Evolutionary conservation across 53 echinoderm and acorn worm species (phyloP).

Genomic region (Antedon mediterranea): DNA sequence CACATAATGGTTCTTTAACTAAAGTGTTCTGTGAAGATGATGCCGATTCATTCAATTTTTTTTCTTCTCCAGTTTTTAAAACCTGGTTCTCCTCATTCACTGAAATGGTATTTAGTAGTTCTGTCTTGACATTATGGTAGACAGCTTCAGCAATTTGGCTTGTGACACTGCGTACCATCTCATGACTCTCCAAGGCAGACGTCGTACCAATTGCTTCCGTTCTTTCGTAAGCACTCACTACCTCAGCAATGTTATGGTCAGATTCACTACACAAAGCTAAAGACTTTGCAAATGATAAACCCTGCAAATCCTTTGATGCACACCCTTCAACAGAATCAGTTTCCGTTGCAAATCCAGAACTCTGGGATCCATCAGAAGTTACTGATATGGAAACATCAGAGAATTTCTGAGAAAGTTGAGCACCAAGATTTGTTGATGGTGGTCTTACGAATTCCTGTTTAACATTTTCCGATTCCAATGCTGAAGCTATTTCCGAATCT

Average conservation of each 20-base stretch:
- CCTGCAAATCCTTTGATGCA: not conserved
- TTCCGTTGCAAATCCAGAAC: not conserved
- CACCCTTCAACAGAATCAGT: not conserved
- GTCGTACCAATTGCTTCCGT: not conserved
- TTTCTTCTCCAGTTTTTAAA: not conserved
- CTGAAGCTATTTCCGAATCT: constrained; percentile 90
- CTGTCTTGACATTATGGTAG: not conserved
- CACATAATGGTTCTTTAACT: not conserved
- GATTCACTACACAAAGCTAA: not conserved
- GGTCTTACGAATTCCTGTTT: not conserved
- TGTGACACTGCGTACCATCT: not conserved
- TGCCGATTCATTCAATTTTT: not conserved
- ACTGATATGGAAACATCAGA: not conserved
- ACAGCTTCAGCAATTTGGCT: not conserved
- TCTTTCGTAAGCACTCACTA: not conserved
- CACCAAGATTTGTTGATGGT: not conserved
- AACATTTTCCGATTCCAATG: constrained; percentile 64
- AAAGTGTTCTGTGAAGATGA: not conserved
- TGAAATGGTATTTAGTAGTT: not conserved
- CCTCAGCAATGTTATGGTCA: not conserved
- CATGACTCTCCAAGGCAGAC: not conserved
- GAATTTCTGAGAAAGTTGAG: not conserved
- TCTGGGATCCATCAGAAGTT: not conserved
- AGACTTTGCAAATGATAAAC: not conserved
- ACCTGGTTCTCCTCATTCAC: not conserved